Evolutionary conservation across 2,888 invertebrate genomes (phyloP), one percentile per base, ranked within the genome.

Genomic region (Drosophila sordidula): DNA sequence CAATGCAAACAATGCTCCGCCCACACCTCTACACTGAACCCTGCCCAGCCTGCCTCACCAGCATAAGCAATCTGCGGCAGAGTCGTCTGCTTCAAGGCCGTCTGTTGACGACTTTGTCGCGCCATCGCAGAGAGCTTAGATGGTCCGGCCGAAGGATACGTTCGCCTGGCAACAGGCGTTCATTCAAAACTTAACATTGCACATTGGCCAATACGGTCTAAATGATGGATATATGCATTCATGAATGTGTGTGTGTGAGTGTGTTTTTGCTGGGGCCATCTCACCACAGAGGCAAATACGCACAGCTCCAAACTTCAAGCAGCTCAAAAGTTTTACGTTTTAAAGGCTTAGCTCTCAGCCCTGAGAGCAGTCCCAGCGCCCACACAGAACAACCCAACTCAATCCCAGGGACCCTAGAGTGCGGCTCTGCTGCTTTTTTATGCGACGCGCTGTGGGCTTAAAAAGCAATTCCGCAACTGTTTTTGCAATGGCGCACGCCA

Each of bases 391-490:
- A 58, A 61, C 72, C 73, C 67, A 63, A 49, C 70, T 62, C 74
- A 74, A 80, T 78, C 74, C 81, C 74, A 67, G 61, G 72, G 79
- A 59, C 81, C 82, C 82, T 52, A 59, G 86, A 82, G 88, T 73
- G 68, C 59, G 82, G 82, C 70, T 75, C 78, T 78, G 69, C 61
- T 72, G 50, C 45, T 80, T 81, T 85, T 87, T 78, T 82, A 87
- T 83, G 77, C 76, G 70, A 54, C 72, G 67, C 78, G 88, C 87
- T 77, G 88, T 88, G 83, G 83, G 83, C 87, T 84, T 84, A 84
- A 84, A 84, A 88, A 84, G 83, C 83, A 84, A 84, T 84, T 84
- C 88, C 83, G 83, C 83, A 84, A 88, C 83, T 88, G 83, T 86
- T 88, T 83, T 84, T 84, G 77, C 86, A 70, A 78, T 71, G 82